Base-by-base conservation (phyloP, 2,888 invertebrate genomes). In the Troides helena region DNA sequence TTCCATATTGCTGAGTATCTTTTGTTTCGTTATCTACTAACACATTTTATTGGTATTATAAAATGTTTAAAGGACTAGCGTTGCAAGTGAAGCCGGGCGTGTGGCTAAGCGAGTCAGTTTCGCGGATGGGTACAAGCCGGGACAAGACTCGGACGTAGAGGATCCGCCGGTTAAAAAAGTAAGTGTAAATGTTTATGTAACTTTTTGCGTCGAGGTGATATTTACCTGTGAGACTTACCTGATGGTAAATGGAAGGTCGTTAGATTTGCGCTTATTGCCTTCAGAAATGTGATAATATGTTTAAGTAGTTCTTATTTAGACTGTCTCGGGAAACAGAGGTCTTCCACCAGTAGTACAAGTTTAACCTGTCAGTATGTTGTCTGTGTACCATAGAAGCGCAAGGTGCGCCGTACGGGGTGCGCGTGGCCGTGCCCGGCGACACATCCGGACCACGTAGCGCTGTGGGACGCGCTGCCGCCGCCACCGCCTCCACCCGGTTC, bases 401-500 rank as follows among this genome's bases (percentile, higher is more conserved):
- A 81, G 72, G 0, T 70, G 1, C 85, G 86, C 0, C 89, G 89
- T 46, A 7, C 69, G 36, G 93, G 92, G 0, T 90, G 90, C 79
- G 86, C 69, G 57, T 69, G 69, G 69, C 69, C 69, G 25, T 69
- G 69, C 46, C 65, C 69, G 25, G 61, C 62, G 10, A 14, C 63
- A n/a, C 69, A 69, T 62, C 61, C 65, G 25, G 69, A 69, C 65
- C 69, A 70, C 58, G 89, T 89, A 78, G 85, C 92, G 70, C 89
- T 90, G 79, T 93, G 92, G 92, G 93, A 92, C 82, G 90, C 90
- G 67, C 83, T 93, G 78, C 93, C 93, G 0, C 93, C 93, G 1
- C 93, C 93, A 0, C 90, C 90, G 3, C 89, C 93, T 25, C 93
- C 92, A 2, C 86, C 89, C n/a, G 88, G 87, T 74, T 82, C 85